Conservation (phyloP, 2,113 vertebrate genomes). For the Nyctereutes procyonoides region DNA sequence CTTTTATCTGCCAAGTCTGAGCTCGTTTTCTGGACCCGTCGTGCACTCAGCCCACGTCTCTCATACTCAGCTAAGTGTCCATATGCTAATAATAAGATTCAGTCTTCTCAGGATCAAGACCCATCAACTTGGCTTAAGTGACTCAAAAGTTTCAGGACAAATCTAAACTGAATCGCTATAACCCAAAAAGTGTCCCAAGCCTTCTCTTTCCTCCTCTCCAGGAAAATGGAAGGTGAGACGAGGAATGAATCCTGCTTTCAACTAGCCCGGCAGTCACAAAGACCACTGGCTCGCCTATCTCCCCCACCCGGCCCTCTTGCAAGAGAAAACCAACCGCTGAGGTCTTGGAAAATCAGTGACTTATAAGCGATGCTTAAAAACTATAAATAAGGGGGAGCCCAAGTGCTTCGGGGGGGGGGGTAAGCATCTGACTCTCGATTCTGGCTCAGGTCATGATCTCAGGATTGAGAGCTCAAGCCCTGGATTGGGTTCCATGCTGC, state of each 20-base stretch:
- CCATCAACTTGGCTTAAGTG: background rate
- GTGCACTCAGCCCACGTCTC: background rate
- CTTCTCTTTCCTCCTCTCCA: background rate
- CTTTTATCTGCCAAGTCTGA: background rate
- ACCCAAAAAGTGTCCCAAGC: background rate
- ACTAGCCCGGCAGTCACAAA: background rate
- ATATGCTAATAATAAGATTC: background rate
- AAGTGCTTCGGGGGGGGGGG: background rate
- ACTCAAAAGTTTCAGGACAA: background rate
- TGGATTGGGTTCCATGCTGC: background rate
- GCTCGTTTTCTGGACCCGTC: background rate
- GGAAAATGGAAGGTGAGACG: background rate
- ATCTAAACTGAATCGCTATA: background rate
- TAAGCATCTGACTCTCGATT: background rate
- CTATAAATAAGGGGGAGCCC: background rate
- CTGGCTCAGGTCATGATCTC: background rate
- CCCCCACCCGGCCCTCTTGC: fast-evolving
- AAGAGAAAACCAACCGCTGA: background rate
- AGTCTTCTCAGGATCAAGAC: background rate
- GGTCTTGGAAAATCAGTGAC: background rate
- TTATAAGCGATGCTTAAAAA: background rate
- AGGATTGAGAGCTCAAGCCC: background rate
- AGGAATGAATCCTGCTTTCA: background rate
- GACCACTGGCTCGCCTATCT: background rate
- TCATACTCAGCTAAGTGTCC: background rate